Base-by-base conservation (phyloP, 1,140 invertebrate genomes). In the Acromyrmex charruanus region DNA sequence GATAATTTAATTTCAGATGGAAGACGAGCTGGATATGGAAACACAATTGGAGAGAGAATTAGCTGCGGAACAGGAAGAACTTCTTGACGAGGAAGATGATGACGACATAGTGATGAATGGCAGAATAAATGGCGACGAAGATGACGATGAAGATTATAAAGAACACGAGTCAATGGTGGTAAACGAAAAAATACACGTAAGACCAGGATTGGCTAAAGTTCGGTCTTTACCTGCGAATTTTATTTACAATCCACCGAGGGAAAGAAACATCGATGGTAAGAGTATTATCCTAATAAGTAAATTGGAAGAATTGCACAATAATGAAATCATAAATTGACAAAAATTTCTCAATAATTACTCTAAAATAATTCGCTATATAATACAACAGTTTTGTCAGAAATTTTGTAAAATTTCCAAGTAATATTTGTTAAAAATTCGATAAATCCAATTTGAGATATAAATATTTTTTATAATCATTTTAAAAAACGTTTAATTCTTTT, bases 1-100 rank as follows among this genome's bases (percentile, higher is more conserved):
- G 39, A 85, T 14, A 14, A 44, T 86, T 66, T 59, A 66, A 44
- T 72, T 59, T 58, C 61, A 98, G 96, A 97, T 98, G 97, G 98
- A 99, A 95, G 98, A 99, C 93, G 98, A 99, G 95, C 96, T 98
- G 77, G 98, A 99, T 89, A 98, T 99, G 97, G 98, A 99, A 93
- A 98, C 97, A 51, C 98, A 99, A 92, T 95, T 99, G 14, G 98
- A 98, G 94, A 96, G 98, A 75, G 98, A 99, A 95, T 95, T 97
- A 39, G 95, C 95, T 0, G 96, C 96, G 4, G 96, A 96, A 87
- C 96, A 96, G 68, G 95, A 96, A 65, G 96, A 96, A 84, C 86
- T 96, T 28, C 85, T 97, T 69, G 97, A 97, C 89, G 97, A 97
- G 85, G 96, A 97, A 82, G 97, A 97, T 80, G 97, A 98, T 89